Percentiles rank a stretch among this genome's conserved stretches.
phyloP scores from a whole-genome alignment of 2,888 invertebrate species.

The Aleiodes leptofemur region DNA sequence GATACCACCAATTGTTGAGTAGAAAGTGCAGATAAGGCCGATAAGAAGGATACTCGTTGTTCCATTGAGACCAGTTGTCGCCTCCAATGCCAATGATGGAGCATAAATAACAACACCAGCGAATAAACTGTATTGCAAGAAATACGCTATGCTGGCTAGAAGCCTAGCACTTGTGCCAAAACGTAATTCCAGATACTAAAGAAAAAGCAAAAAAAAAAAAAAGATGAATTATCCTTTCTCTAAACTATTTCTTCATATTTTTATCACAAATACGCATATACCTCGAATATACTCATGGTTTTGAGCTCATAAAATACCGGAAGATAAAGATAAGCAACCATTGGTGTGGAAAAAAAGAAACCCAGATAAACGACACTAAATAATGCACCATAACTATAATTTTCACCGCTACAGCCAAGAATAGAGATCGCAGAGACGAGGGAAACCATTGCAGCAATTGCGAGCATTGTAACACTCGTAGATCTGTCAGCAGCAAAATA shows the following conservation, averaged over 20 bases:
- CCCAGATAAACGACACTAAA: constrained; percentile 87
- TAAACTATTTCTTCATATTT: not conserved
- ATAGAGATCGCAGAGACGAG: constrained; percentile 94
- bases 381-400: constrained; percentile 88
- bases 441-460: constrained; percentile 94
- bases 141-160: constrained; percentile 78
- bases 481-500: constrained; percentile 89
- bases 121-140: constrained; percentile 78
- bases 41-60: constrained; percentile 74
- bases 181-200: constrained; percentile 80
- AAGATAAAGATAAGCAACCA: constrained; percentile 86
- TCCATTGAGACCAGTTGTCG: constrained; percentile 77
- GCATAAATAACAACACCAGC: constrained; percentile 81
- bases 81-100: constrained; percentile 79
- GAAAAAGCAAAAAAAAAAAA: constrained; percentile 53
- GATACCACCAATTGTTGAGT: constrained; percentile 92
- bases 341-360: constrained; percentile 86
- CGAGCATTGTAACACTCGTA: constrained; percentile 88
- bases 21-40: constrained; percentile 87
- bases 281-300: constrained; percentile 92
- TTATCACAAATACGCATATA: constrained; percentile 62
- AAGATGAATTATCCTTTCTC: not conserved
- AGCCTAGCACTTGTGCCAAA: constrained; percentile 78
- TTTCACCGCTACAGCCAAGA: constrained; percentile 92
- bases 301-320: constrained; percentile 91